Base-by-base conservation (phyloP, 2,888 invertebrate species). In the Brachyptera putata region DNA sequence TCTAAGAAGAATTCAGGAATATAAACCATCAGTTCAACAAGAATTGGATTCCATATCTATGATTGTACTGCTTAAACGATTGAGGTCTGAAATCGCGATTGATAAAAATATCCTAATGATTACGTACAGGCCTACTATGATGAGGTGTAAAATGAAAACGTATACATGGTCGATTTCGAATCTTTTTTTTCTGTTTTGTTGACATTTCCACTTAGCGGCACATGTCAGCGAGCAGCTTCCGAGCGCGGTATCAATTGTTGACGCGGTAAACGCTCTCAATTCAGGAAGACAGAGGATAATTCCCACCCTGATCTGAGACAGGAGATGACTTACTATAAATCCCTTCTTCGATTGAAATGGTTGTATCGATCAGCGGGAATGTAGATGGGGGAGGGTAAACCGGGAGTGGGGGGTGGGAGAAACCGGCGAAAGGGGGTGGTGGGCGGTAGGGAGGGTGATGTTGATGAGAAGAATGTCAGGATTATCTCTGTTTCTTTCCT, bases 401-500 rank as follows among this genome's bases (percentile, higher is more conserved):
- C 5, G 41, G 13, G 16, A 41, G 16, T 2, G 41, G 18, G 11
- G 41, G 41, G 3, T 41, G 41, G 18, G 3, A 37, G 41, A 41
- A n/a, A 21, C 7, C 18, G 41, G 2, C 16, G 41, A 41, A n/a
- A n/a, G n/a, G 41, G 41, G 41, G 41, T 14, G 43, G 46, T 3
- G n/a, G 50, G 2, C 11, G 49, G 21, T 53, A n/a, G 50, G 53
- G 34, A 49, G 22, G 49, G 34, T 53, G 53, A 53, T 53, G 53
- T 53, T 53, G 53, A 53, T 53, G 53, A 53, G 53, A 34, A 22
- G 53, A 53, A 53, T 53, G 53, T 53, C 53, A 36, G 53, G 53
- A 53, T 53, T 53, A 53, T 53, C 53, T 53, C 30, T 53, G 53
- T 53, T 53, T 53, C 53, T 53, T 53, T 53, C 53, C 53, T 53